Percentiles rank a stretch among this genome's conserved stretches.
Evolutionary conservation across 92 coral and sea anemone species (phyloP).

Genomic region (Chrysogorgia sp.): DNA sequence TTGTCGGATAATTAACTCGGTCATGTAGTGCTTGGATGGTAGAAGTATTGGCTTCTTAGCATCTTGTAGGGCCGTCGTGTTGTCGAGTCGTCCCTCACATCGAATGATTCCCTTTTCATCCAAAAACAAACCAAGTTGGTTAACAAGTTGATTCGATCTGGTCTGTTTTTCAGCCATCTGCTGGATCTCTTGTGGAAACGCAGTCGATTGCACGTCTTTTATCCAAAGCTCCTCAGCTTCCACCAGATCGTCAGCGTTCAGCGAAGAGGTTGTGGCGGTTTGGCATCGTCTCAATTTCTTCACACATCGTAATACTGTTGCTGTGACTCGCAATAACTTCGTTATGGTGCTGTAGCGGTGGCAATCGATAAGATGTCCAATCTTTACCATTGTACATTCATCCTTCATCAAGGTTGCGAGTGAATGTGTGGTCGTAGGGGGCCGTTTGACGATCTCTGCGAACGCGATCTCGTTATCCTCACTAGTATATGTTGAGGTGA

Average conservation of each 20-base stretch:
- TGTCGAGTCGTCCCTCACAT: too few relatives aligned
- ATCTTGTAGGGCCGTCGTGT: too few relatives aligned
- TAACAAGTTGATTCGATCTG: too few relatives aligned
- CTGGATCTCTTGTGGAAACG: too few relatives aligned
- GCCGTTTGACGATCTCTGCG: constrained; percentile 35
- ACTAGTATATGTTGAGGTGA: neutral
- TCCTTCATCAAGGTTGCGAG: neutral
- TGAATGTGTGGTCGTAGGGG: neutral
- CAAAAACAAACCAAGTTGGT: too few relatives aligned
- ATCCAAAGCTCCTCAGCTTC: too few relatives aligned
- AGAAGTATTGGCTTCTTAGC: too few relatives aligned
- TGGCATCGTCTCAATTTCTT: constrained; percentile 22
- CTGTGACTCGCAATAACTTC: constrained; percentile 55
- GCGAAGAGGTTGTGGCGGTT: neutral
- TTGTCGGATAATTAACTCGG: too few relatives aligned
- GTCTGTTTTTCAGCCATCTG: too few relatives aligned
- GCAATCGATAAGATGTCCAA: constrained; percentile 39
- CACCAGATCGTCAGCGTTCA: constrained; percentile 59
- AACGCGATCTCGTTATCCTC: constrained; percentile 15
- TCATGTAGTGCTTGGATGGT: too few relatives aligned
- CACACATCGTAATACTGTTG: constrained; percentile 54
- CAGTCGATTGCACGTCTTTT: too few relatives aligned
- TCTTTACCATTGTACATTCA: neutral
- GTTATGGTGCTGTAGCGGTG: constrained; percentile 30
- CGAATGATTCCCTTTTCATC: too few relatives aligned